Evolutionary conservation across 2,113 vertebrate species (phyloP).

Genomic region (Gila orcuttii): DNA sequence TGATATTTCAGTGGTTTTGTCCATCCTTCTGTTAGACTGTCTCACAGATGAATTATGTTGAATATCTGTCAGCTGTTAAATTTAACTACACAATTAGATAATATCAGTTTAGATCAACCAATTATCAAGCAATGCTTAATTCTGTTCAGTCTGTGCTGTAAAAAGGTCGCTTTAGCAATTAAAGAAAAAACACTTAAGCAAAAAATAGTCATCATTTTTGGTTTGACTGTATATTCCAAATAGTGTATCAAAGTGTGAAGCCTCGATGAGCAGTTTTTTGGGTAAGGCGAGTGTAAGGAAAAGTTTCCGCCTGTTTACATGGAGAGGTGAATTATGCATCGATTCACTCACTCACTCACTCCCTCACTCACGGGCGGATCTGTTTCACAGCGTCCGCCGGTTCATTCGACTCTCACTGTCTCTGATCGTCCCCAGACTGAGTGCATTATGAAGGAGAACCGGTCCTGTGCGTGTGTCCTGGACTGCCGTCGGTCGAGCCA

Average conservation of each 20-base stretch:
- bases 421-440: constrained; percentile 31
- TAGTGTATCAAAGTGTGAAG: neutral
- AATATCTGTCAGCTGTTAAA: too few relatives aligned
- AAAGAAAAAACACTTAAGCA: too few relatives aligned
- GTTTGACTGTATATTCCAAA: too few relatives aligned
- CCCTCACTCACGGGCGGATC: constrained; percentile 48
- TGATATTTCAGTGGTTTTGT: too few relatives aligned
- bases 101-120: too few relatives aligned
- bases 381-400: constrained; percentile 34
- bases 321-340: constrained; percentile 55
- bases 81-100: too few relatives aligned
- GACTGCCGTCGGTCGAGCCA: constrained; percentile 52
- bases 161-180: too few relatives aligned
- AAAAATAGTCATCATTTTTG: too few relatives aligned
- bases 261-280: neutral
- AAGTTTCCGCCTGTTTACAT: constrained; percentile 27
- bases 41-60: too few relatives aligned
- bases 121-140: too few relatives aligned
- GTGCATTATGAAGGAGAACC: constrained; percentile 57
- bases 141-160: too few relatives aligned
- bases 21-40: too few relatives aligned
- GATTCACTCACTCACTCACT: neutral
- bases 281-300: constrained; percentile 30
- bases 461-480: constrained; percentile 50
- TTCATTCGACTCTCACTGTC: constrained; percentile 42